Evolutionary conservation across 2,888 invertebrate species (phyloP), one percentile per base, ranked within the genome.

Genomic region (Perizoma flavofasciatum): DNA sequence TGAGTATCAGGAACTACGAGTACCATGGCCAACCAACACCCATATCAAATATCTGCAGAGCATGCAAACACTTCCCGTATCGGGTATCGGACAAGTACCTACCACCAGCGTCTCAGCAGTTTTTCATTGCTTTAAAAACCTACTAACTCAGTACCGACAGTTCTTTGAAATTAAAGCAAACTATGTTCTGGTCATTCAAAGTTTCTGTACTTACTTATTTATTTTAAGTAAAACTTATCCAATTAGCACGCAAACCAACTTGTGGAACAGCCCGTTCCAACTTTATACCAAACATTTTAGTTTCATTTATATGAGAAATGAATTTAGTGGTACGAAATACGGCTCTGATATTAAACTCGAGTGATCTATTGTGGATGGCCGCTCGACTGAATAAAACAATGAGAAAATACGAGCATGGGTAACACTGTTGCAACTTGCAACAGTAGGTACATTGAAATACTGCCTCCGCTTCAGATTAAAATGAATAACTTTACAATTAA

Each of bases 201-300:
- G 22, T 45, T 39, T 3, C 5, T 34, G 37, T 10, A n/a, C 5
- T 7, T n/a, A 22, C 22, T 3, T 57, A 44, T 49, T 49, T 45
- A 39, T 54, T 50, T 54, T n/a, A 51, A 47, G 46, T 35, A 41
- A 34, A 57, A 57, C 57, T 57, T 57, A 43, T 10, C 51, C 41
- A 57, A 57, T 57, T 57, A 56, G 5, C 51, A 52, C 57, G 43
- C 37, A n/a, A 40, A 22, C 35, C 7, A 55, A 48, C 47, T 48
- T 52, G 8, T n/a, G 37, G 10, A 6, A 40, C 33, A 43, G 47
- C 5, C 51, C n/a, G 41, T 54, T 47, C 11, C 33, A 53, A 53
- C 53, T 53, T 44, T 52, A 45, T 39, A 51, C 10, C 35, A 37
- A 22, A 45, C 52, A 46, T 22, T 45, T n/a, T n/a, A 39, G 39